Base-by-base conservation (phyloP, 2,888 invertebrate genomes). In the Rhynchonema sp. region DNA sequence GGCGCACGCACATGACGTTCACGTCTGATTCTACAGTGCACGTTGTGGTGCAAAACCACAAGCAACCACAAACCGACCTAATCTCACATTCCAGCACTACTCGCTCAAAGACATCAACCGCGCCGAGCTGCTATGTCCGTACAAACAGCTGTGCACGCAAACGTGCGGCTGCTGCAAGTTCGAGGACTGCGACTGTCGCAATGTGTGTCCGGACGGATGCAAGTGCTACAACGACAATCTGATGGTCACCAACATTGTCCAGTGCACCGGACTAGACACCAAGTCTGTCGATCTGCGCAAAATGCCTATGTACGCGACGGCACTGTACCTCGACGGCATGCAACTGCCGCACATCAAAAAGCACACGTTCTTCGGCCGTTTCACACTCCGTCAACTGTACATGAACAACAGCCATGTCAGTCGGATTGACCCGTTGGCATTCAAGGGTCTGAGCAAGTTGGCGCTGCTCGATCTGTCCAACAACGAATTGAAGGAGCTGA, bases 141-240 rank as follows among this genome's bases (percentile, higher is more conserved):
- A 87, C 73, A 83, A 84, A 63, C 81, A 83, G 64, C 85, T 87
- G 71, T 89, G 88, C 74, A 86, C 86, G 73, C 84, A 86, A 3
- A 76, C 85, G 64, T 89, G 88, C 72, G 85, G 86, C 71, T 89
- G 88, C 72, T 89, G 88, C 74, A 87, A 87, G 74, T 89, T 86
- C 72, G 87, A 87, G 70, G 86, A 86, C 46, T 89, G 88, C 74
- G 88, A 89, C 75, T 89, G 88, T 77, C 85, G 88, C 79, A 87
- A 87, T 84, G 86, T 85, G 58, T 89, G 88, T 70, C 88, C 88
- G 28, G 80, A 80, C 60, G 85, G 85, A 72, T 89, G 88, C 76
- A 84, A 84, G 60, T 89, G 88, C 75, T 88, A 86, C 76, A 85
- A 86, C 72, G 87, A 88, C 74, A 84, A 85, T 72, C 83, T 84